Conservation (phyloP, 2,113 vertebrate species). For the Bucco capensis region DNA sequence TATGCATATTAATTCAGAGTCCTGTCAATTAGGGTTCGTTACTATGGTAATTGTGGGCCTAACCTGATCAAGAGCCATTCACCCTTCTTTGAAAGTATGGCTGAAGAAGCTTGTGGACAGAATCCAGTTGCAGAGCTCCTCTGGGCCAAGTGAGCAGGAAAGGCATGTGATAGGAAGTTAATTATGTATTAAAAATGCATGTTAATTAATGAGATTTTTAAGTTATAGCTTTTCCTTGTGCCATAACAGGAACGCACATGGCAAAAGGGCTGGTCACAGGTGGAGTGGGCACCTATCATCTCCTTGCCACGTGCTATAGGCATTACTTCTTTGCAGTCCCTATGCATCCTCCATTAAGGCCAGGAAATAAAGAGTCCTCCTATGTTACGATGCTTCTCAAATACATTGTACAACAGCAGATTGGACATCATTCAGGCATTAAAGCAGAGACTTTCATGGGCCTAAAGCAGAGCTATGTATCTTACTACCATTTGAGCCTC, state of each 20-base stretch:
- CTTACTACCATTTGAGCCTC: background rate
- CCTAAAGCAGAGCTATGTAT: background rate
- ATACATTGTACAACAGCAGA: background rate
- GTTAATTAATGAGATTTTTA: background rate
- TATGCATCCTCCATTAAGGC: background rate
- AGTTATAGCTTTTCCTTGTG: background rate
- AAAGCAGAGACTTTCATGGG: background rate
- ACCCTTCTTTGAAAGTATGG: background rate
- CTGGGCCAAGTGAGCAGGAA: background rate
- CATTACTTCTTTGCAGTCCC: background rate
- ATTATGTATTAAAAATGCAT: background rate
- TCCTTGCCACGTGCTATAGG: background rate
- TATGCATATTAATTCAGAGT: background rate
- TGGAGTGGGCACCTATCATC: background rate
- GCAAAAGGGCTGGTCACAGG: background rate
- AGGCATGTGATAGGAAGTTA: background rate
- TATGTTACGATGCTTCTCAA: background rate
- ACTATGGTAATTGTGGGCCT: background rate
- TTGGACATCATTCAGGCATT: background rate
- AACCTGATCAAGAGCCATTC: background rate
- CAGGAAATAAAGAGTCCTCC: background rate
- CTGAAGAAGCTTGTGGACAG: background rate
- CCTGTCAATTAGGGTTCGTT: background rate
- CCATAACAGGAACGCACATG: background rate
- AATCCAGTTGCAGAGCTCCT: background rate